Evolutionary conservation across 2,797 vertebrate genomes (phyloP), one percentile per base, ranked within the genome.

Genomic region (Triplophysa bombifrons): DNA sequence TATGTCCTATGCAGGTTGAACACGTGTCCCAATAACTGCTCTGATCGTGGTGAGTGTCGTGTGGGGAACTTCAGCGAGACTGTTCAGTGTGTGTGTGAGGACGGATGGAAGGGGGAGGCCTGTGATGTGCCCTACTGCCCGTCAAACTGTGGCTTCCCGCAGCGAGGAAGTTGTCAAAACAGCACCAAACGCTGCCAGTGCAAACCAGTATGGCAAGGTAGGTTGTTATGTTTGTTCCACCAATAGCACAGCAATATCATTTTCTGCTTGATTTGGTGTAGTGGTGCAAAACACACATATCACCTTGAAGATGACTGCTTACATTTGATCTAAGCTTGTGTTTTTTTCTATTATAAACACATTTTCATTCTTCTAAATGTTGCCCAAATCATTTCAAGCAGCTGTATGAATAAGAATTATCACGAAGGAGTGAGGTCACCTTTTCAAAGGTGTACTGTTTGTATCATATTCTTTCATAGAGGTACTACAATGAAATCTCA

Each of bases 1-100:
- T 22, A 12, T 50, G 1, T 22, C 17, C 20, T 16, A 10, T 27
- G 8, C 30, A 98, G 96, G 86, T 91, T 97, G 88, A 95, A 96
- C 38, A 90, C 94, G 20, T 99, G 98, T 85, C 96, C 96, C 68
- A 97, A 97, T 86, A 95, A 98, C 91, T 99, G 98, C 90, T 98
- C 97, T 0, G 94, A 93, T 60, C 93, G 80, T 0, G 97, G 98
- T 16, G 93, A 95, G 82, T 99, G 97, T 85, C 92, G 58, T 0
- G 84, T 87, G 68, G 88, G 63, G 7, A 93, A 93, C 84, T 86
- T 88, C 86, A 93, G 88, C 5, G 76, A 80, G 0, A 76, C 86
- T 0, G 93, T 94, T 6, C 87, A 89, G 41, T 99, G 98, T 16
- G 93, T 95, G 11, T 99, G 98, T 38, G 90, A 88, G 1, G 84